Base-by-base conservation (phyloP, 2,113 vertebrate species). In the Microcebus lehilahytsara region DNA sequence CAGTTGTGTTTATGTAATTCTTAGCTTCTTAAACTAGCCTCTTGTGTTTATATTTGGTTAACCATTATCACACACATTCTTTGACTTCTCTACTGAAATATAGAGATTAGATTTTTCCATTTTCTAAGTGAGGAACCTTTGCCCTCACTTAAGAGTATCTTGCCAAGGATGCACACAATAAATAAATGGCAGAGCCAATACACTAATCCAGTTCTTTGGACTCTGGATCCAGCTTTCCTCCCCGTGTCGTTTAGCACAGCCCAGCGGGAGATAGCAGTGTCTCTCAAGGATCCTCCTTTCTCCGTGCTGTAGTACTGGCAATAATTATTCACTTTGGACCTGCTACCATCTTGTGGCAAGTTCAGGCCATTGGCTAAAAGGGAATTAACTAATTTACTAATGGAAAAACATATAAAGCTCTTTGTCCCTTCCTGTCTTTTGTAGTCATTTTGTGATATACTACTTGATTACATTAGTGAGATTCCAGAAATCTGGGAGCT, bases 401-500 rank as follows among this genome's bases (percentile, higher is more conserved):
- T 40, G 49, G 20, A 77, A 37, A 49, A 81, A 22, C n/a, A 7
- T 30, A 2, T 77, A 71, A 81, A 66, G n/a, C 10, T 4, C 34
- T 93, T 17, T 37, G 12, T 67, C 49, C 22, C 72, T 49, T 84
- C 51, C 46, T 32, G n/a, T 17, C 32, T 85, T 79, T 25, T 81
- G 5, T 23, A 58, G 69, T 78, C 42, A 51, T 60, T 60, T 62
- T 62, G 30, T 87, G 46, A 77, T 20, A 66, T 37, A 37, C 32
- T 77, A 81, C 27, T 91, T 49, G 0, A 34, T 62, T 75, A 83
- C 19, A 46, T 67, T 58, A 34, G 42, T 79, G 32, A 83, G 79
- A 93, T 12, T 72, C 81, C 91, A 79, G 81, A 90, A 96, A 78
- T 67, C 81, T 89, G 95, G 83, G 94, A 96, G 96, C 46, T 96